A percentile compares a stretch with the other conserved stretches of the same genome.
These are phyloP conservation scores for Bothrops jararaca DNA, from an alignment of 2,113 vertebrate species.

Conservation along the genomic window DNA sequence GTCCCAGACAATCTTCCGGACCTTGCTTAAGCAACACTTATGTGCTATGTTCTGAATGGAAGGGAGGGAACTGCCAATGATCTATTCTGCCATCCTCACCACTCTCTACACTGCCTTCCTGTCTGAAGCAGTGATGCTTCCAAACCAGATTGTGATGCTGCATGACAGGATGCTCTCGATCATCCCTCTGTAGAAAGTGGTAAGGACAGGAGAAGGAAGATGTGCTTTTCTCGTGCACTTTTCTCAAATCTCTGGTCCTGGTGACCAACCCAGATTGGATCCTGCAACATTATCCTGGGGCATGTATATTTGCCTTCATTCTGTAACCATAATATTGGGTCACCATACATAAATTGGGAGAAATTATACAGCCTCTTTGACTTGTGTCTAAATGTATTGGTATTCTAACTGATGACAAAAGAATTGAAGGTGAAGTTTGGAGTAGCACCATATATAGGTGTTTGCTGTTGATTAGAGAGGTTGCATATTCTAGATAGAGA, in stretches of 20 bases:
- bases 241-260: background rate
- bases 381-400: background rate
- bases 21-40: too few species aligned
- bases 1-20: too few species aligned
- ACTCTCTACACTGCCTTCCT: too few species aligned
- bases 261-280: background rate
- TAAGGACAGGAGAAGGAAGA: too few species aligned
- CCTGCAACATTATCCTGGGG: background rate
- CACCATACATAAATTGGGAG: background rate
- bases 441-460: background rate
- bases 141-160: too few species aligned
- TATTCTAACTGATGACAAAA: background rate
- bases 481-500: background rate
- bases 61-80: too few species aligned
- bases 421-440: background rate
- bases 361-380: background rate
- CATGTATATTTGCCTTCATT: background rate
- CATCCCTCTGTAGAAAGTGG: too few species aligned
- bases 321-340: background rate
- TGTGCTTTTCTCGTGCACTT: too few species aligned
- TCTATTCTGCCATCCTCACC: too few species aligned
- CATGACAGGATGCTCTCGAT: too few species aligned
- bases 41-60: too few species aligned
- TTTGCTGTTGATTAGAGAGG: background rate
- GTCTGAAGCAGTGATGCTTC: too few species aligned